Evolutionary conservation across 2,113 vertebrate genomes (phyloP).

Genomic region (Rhynchomys soricoides): DNA sequence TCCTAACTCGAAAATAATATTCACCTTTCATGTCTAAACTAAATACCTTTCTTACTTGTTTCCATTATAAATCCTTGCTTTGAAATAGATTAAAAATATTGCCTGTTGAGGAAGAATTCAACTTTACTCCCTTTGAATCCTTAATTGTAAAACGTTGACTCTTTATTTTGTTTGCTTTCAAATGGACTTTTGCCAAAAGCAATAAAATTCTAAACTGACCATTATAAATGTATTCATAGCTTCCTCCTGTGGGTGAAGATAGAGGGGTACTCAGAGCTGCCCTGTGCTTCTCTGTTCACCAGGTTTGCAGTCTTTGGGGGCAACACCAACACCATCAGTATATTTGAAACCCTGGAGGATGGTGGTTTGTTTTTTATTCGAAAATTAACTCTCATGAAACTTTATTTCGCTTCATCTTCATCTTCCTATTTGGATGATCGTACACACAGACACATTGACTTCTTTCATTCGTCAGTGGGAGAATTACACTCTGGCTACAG

Average conservation of each 20-base stretch:
- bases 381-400: constrained; percentile 60
- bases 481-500: constrained; percentile 51
- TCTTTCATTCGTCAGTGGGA: constrained; percentile 48
- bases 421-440: constrained; percentile 25
- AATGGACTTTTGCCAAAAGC: constrained; percentile 45
- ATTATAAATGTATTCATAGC: constrained; percentile 45
- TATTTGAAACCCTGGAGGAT: constrained; percentile 31
- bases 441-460: constrained; percentile 30
- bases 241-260: constrained; percentile 44
- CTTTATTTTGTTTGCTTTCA: constrained; percentile 49
- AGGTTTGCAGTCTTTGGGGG: not conserved
- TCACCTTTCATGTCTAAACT: not conserved
- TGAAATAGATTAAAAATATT: constrained; percentile 31
- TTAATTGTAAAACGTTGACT: constrained; percentile 12
- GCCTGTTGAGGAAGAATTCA: constrained; percentile 17
- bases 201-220: constrained; percentile 40
- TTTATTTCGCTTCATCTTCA: constrained; percentile 44
- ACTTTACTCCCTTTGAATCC: not conserved
- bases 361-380: constrained; percentile 67
- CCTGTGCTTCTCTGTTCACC: not conserved
- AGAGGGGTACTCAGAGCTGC: constrained; percentile 10
- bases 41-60: not conserved
- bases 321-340: not conserved
- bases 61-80: not conserved
- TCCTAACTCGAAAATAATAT: constrained; percentile 33